A percentile compares a stretch with the other conserved stretches of the same genome.
Conservation (phyloP, 2,888 invertebrate species). For the Adineta ricciae region DNA sequence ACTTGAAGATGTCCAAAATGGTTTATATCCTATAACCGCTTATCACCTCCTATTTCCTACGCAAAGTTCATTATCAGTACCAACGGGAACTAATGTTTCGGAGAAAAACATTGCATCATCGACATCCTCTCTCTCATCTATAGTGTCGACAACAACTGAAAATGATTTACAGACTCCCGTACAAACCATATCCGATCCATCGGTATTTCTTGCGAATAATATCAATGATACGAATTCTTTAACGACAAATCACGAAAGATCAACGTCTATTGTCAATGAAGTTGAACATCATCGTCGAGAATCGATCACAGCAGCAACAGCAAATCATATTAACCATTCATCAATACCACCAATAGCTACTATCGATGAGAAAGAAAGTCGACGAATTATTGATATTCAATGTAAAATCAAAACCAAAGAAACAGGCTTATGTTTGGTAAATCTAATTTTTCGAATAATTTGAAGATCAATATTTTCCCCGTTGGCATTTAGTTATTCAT, state of each 20-base stretch:
- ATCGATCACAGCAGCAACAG: not conserved
- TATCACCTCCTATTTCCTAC: not conserved
- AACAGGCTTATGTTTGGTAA: not conserved
- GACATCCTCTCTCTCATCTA: not conserved
- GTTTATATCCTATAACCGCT: conserved; percentile 27
- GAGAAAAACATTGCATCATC: not conserved
- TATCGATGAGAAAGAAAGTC: not conserved
- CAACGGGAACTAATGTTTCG: not conserved
- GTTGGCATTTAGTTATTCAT: not conserved
- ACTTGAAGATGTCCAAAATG: conserved; percentile 34
- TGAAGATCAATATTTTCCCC: not conserved
- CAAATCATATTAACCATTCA: too few relatives aligned
- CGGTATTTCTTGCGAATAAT: not conserved
- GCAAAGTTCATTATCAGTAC: not conserved
- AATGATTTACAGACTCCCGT: not conserved
- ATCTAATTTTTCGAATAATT: too few relatives aligned
- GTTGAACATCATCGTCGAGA: not conserved
- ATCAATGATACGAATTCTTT: not conserved
- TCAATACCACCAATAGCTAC: not conserved
- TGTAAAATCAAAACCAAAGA: conserved; percentile 18
- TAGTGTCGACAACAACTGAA: not conserved
- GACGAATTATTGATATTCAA: conserved; percentile 4
- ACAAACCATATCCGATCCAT: not conserved
- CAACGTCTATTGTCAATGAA: not conserved
- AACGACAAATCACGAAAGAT: not conserved